A percentile compares a stretch with the other conserved stretches of the same genome.
Evolutionary conservation across 2,113 vertebrate genomes (phyloP).

Genomic region (Siphamia tubifer): DNA sequence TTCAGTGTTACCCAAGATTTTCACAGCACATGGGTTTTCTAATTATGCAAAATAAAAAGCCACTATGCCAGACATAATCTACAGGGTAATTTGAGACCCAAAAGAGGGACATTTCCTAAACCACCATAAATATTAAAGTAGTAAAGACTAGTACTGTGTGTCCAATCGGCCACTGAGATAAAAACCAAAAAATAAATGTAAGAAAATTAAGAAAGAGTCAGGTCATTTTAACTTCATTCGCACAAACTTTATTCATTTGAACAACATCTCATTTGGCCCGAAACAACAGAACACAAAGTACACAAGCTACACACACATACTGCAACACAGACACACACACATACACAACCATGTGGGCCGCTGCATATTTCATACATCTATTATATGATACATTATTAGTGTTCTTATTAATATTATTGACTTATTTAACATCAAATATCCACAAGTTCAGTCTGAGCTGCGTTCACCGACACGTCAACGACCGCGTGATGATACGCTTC

Average conservation of each 20-base stretch:
- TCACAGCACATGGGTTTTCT: too few species aligned
- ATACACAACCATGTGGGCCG: slow-evolving; percentile 1
- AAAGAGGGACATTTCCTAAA: too few species aligned
- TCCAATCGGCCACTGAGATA: too few species aligned
- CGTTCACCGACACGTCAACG: slow-evolving; percentile 5
- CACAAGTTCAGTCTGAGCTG: slow-evolving; percentile 9
- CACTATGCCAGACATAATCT: too few species aligned
- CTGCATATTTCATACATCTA: slow-evolving; percentile 33
- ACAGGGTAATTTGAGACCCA: too few species aligned
- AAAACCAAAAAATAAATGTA: too few species aligned
- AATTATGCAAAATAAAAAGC: too few species aligned
- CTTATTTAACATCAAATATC: slow-evolving; percentile 9
- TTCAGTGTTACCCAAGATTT: too few species aligned
- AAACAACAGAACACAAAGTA: slow-evolving; percentile 32
- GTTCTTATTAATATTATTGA: slow-evolving; percentile 17
- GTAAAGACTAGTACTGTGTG: too few species aligned
- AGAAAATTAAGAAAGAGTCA: neutral
- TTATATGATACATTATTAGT: slow-evolving; percentile 2
- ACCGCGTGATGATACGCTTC: neutral
- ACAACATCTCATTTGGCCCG: slow-evolving; percentile 13
- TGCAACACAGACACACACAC: slow-evolving; percentile 1
- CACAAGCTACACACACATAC: slow-evolving; percentile 2
- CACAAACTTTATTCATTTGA: slow-evolving; percentile 45
- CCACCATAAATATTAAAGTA: too few species aligned
- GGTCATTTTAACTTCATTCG: slow-evolving; percentile 3